phyloP scores from a whole-genome alignment of 2,113 vertebrate species.

The Stigmatopora argus region DNA sequence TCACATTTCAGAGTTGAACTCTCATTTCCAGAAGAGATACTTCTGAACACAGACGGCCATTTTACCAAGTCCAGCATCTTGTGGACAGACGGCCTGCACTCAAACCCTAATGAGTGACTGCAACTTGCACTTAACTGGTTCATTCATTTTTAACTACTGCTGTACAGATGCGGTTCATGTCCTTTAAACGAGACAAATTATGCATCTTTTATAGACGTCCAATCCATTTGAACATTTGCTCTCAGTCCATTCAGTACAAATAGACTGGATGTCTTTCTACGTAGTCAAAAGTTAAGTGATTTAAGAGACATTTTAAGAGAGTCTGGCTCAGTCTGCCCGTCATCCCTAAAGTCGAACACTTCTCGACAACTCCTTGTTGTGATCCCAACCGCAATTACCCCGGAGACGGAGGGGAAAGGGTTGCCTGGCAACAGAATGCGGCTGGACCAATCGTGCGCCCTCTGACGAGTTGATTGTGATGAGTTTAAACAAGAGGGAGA shows the following conservation, averaged over 20 bases:
- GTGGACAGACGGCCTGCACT: constrained; percentile 3
- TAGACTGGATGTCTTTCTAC: not conserved
- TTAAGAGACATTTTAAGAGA: constrained; percentile 5
- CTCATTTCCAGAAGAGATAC: constrained; percentile 7
- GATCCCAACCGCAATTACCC: constrained; percentile 68
- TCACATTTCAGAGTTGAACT: constrained; percentile 30
- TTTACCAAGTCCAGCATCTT: constrained; percentile 20
- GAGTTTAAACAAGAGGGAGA: constrained; percentile 67
- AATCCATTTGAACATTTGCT: no score
- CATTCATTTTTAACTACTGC: constrained; percentile 60
- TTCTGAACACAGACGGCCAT: constrained; percentile 8
- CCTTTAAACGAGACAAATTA: constrained; percentile 12
- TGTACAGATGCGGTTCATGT: constrained; percentile 56
- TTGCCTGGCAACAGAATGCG: constrained; percentile 77
- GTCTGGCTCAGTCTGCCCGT: constrained; percentile 25
- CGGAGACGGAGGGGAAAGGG: constrained; percentile 68
- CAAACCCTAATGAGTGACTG: constrained; percentile 15
- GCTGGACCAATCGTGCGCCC: constrained; percentile 71
- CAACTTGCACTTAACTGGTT: constrained; percentile 32
- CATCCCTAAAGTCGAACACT: constrained; percentile 19
- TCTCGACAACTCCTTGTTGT: constrained; percentile 30
- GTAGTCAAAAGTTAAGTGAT: not conserved
- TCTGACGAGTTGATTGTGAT: constrained; percentile 71
- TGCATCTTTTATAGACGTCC: constrained; percentile 10
- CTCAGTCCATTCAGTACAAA: no score